Percentiles rank a stretch among this genome's conserved stretches.
These are phyloP conservation scores for Calcarius lapponicus DNA, from an alignment of 2,797 vertebrate species.

Conservation along the genomic window DNA sequence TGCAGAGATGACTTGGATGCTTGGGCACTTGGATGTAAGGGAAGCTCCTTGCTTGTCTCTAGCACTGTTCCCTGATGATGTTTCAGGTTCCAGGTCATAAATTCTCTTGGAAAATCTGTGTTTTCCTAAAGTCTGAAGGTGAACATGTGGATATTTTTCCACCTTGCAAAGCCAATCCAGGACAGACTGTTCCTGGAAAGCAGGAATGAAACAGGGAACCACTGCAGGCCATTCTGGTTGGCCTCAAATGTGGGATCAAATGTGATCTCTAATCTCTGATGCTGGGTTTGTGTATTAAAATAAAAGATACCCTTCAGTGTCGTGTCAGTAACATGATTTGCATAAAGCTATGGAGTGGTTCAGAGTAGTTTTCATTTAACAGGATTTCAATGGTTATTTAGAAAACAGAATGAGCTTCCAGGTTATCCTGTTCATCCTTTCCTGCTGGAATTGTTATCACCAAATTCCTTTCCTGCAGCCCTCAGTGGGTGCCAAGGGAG, in stretches of 20 bases:
- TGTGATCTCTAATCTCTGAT: not conserved
- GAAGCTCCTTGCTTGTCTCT: not conserved
- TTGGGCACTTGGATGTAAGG: not conserved
- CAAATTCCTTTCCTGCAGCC: not conserved
- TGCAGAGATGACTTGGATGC: not conserved
- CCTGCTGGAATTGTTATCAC: not conserved
- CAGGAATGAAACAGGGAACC: not conserved
- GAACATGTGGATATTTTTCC: not conserved
- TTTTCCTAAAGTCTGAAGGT: not conserved
- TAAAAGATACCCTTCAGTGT: not conserved
- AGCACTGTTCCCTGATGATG: not conserved
- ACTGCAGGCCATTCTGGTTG: not conserved
- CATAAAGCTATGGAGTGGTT: not conserved
- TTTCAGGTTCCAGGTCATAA: not conserved
- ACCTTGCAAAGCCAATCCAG: not conserved
- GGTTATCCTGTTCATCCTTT: not conserved
- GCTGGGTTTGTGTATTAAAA: not conserved
- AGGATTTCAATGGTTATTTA: not conserved
- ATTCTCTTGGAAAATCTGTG: not conserved
- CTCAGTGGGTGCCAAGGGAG: not conserved
- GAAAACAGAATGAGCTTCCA: not conserved
- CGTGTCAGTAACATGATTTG: accelerated
- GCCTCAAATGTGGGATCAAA: too few relatives aligned
- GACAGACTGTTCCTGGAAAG: not conserved
- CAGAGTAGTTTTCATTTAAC: not conserved